These are phyloP conservation scores for Ianthella basta DNA, from an alignment of 37 sponge, comb jelly and placozoan species.

Conservation along the genomic window DNA sequence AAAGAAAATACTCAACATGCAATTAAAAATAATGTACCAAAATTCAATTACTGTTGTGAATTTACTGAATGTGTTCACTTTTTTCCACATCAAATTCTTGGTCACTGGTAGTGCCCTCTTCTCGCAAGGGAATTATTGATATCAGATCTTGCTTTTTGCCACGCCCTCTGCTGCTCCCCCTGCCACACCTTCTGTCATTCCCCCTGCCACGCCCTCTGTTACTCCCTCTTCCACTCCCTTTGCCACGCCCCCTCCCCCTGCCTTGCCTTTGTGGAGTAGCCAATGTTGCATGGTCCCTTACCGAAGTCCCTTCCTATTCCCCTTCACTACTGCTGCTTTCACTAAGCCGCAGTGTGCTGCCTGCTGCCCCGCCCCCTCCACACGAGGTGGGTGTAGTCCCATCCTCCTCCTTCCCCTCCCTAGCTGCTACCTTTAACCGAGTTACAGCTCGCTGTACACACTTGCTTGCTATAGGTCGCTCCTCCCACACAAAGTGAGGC, in stretches of 20 bases:
- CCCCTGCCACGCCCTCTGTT: background rate
- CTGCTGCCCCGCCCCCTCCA: background rate
- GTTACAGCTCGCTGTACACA: conserved; percentile 58
- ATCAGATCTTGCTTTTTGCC: no score
- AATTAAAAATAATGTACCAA: no score
- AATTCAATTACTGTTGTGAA: no score
- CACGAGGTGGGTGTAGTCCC: background rate
- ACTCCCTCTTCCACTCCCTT: background rate
- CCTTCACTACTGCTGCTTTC: conserved; percentile 19
- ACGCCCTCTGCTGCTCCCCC: conserved; percentile 16
- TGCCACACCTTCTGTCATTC: conserved; percentile 8
- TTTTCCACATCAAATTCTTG: no score
- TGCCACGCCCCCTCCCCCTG: background rate
- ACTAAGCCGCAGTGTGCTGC: background rate
- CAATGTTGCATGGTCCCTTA: no score
- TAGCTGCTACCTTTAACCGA: conserved; percentile 10
- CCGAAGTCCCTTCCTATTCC: background rate
- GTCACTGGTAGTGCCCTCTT: no score
- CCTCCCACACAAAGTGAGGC: background rate
- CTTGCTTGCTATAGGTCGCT: conserved; percentile 48
- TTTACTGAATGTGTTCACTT: no score
- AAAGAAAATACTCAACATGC: no score
- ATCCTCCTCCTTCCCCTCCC: background rate
- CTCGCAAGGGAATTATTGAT: no score
- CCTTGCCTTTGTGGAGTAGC: no score